Evolutionary conservation across 2,888 invertebrate genomes (phyloP).

Genomic region (Melolontha melolontha): DNA sequence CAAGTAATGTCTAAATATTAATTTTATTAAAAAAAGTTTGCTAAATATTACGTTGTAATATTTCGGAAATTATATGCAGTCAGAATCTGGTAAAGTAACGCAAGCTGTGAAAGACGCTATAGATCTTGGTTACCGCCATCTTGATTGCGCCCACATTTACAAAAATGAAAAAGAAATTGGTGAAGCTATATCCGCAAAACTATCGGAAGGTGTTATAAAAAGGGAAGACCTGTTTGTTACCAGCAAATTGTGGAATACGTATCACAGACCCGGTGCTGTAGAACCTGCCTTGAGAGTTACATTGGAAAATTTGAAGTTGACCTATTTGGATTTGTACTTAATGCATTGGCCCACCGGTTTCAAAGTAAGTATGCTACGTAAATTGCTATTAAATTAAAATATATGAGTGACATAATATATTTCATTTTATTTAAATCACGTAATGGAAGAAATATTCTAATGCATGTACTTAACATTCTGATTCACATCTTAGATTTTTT

Average conservation of each 20-base stretch:
- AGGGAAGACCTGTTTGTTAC: slow-evolving; percentile 79
- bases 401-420: no score
- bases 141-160: slow-evolving; percentile 81
- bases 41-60: no score
- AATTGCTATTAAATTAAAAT: no score
- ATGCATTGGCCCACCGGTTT: slow-evolving; percentile 94
- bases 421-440: no score
- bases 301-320: slow-evolving; percentile 77
- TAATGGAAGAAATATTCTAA: no score
- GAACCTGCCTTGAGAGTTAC: slow-evolving; percentile 75
- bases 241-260: slow-evolving; percentile 83
- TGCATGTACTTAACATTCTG: no score
- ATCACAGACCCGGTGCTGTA: slow-evolving; percentile 84
- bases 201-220: slow-evolving; percentile 74
- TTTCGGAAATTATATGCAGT: slow-evolving; percentile 63
- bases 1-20: no score
- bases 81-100: slow-evolving; percentile 73
- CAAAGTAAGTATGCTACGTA: slow-evolving; percentile 67
- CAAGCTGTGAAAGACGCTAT: slow-evolving; percentile 79
- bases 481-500: no score
- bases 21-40: no score
- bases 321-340: slow-evolving; percentile 88
- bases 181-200: slow-evolving; percentile 71
- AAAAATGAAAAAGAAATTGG: slow-evolving; percentile 80
- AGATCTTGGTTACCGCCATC: slow-evolving; percentile 80